Base-by-base conservation (phyloP, 2,797 vertebrate genomes). In the Poecilia velifera region DNA sequence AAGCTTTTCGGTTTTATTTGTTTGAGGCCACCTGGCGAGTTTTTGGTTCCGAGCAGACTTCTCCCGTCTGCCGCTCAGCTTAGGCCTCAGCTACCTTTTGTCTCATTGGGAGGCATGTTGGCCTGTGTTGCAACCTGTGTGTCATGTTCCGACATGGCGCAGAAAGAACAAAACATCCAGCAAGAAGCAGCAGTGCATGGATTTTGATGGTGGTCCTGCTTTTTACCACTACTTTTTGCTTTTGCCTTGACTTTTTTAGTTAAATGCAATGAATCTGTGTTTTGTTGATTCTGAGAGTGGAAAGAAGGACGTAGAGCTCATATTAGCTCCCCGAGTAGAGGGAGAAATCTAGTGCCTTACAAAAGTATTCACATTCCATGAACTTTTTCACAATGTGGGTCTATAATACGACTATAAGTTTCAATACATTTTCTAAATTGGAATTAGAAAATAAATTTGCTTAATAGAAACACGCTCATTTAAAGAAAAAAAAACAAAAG, bases 31-130 rank as follows among this genome's bases (percentile, higher is more conserved):
- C 28, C 68, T 28, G 39, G 77, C 43, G 12, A 77, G 74, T 46
- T 57, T 3, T 74, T 6, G 18, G 12, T 75, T 80, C 34, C 78
- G 72, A 43, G 22, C 62, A 53, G 77, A 78, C 71, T 10, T 12
- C 41, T 72, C 43, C 76, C 70, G 55, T 74, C n/a, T 78, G 74
- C 28, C 36, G 25, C 64, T 18, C 39, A 51, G 71, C 71, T 86
- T 68, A 83, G 59, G 73, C 14, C 80, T 9, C 6, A 62, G 74
- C 78, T 70, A 0, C 34, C n/a, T 68, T 25, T 39, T 9, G 46
- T 18, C 36, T 6, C 73, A 1, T 73, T 36, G 78, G 81, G 31
- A 55, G 90, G 91, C 92, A 93, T 90, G 89, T 79, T 77, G 82
- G 86, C 88, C 85, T 46, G 71, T 75, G 53, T 41, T 41, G 82